Base-by-base conservation (phyloP, 2,888 invertebrate species). In the Apantesis nais region DNA sequence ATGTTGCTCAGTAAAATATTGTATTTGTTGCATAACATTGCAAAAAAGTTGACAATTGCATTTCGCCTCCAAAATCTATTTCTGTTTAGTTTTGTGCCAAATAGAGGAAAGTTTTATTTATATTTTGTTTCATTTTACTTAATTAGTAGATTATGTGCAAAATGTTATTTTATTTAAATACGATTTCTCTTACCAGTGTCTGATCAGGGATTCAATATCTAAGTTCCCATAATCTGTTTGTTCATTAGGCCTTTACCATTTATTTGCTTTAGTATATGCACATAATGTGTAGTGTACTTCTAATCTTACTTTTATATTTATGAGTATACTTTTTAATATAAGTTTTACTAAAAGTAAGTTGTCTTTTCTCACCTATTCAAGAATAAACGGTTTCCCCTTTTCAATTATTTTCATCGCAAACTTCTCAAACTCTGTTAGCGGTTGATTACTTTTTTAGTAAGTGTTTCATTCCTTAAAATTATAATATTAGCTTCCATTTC, bases 361-460 rank as follows among this genome's bases (percentile, higher is more conserved):
- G 41, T 41, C 3, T 29, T 22, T 63, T 63, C 19, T n/a, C n/a
- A n/a, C 5, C 16, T 66, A 11, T 37, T 14, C 22, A 52, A 16
- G 37, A 9, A 63, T n/a, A 55, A 65, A 55, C 25, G 25, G 37
- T 55, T 12, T 60, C 31, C 7, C 48, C 65, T n/a, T 29, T 60
- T 66, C 65, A 78, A 72, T 69, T 75, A 63, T 78, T 77, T 77
- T 63, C 73, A 81, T 81, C 81, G 74, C 71, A 61, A 72, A 72
- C 66, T 75, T 83, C 68, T 77, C 68, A 73, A 81, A 73, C 67
- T 22, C 61, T 39, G 68, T 58, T 52, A 72, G 74, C 71, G 71
- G 66, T 75, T 77, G 62, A 71, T 72, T 74, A 81, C 74, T 73
- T 74, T 60, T 66, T 68, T 67, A 75, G n/a, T n/a, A 75, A 74